Percentiles rank a stretch among this genome's conserved stretches.
Evolutionary conservation across 2,888 invertebrate species (phyloP).

Genomic region (Empis stercorea): DNA sequence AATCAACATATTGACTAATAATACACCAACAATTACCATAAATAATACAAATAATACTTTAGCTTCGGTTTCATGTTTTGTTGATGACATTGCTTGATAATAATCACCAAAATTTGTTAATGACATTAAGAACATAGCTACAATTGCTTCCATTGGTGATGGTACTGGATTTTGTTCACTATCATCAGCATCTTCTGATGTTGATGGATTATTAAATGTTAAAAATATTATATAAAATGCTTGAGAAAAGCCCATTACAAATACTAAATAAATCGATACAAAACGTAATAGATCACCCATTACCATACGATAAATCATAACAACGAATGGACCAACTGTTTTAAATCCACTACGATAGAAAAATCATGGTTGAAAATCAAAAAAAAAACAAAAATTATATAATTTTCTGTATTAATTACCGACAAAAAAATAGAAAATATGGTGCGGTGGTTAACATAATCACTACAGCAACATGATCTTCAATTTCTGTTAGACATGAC

Average conservation of each 20-base stretch:
- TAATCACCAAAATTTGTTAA: conserved; percentile 93
- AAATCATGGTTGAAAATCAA: no score
- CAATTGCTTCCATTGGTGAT: conserved; percentile 85
- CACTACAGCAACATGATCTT: conserved; percentile 82
- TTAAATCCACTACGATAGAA: conserved; percentile 71
- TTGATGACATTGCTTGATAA: conserved; percentile 78
- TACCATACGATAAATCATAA: conserved; percentile 98
- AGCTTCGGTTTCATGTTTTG: conserved; percentile 77
- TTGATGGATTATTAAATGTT: conserved; percentile 72
- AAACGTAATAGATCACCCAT: conserved; percentile 92
- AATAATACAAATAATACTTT: conserved; percentile 92
- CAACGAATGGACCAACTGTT: conserved; percentile 98
- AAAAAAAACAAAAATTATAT: no score
- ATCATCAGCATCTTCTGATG: conserved; percentile 72
- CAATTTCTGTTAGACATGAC: conserved; percentile 71
- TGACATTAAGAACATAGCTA: conserved; percentile 98
- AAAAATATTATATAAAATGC: conserved; percentile 86
- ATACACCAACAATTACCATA: conserved; percentile 91
- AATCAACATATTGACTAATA: conserved; percentile 95
- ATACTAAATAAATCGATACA: conserved; percentile 91
- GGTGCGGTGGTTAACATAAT: conserved; percentile 94
- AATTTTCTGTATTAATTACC: conserved; percentile 40
- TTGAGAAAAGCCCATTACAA: conserved; percentile 96
- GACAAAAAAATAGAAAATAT: conserved; percentile 94
- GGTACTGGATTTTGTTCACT: conserved; percentile 76